These are phyloP conservation scores for Corythoichthys haematopterus DNA, from an alignment of 2,113 vertebrate genomes.

Conservation along the genomic window DNA sequence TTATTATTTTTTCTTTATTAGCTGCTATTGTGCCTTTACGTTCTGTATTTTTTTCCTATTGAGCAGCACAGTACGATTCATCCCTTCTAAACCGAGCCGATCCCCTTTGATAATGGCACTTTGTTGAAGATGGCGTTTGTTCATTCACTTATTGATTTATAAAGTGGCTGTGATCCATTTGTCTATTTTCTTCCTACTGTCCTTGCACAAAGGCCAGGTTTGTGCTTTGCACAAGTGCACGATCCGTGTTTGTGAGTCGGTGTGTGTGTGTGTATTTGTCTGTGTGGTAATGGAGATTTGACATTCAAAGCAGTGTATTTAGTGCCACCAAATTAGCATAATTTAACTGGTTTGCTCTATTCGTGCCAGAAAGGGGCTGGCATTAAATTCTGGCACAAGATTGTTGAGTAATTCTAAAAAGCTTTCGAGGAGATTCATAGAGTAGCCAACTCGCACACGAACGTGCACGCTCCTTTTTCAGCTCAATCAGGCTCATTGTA, in stretches of 20 bases:
- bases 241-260: conserved; percentile 7
- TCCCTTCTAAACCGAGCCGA: conserved; percentile 19
- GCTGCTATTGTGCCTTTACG: conserved; percentile 7
- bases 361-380: conserved; percentile 46
- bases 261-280: conserved; percentile 39
- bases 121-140: conserved; percentile 42
- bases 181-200: conserved; percentile 35
- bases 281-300: conserved; percentile 64
- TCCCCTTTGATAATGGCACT: conserved; percentile 30
- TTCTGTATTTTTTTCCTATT: neutral
- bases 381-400: conserved; percentile 63
- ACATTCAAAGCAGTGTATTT: conserved; percentile 70
- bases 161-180: conserved; percentile 57
- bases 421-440: conserved; percentile 64
- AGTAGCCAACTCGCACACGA: conserved; percentile 43
- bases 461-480: conserved; percentile 15
- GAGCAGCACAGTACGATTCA: neutral
- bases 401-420: conserved; percentile 63
- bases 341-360: conserved; percentile 62
- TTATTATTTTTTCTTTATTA: neutral
- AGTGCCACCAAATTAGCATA: conserved; percentile 69
- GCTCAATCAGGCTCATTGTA: conserved; percentile 40
- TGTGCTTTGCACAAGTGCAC: conserved; percentile 7
- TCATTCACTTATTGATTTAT: conserved; percentile 50
- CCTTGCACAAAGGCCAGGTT: conserved; percentile 23